These are phyloP conservation scores for Eriocheir sinensis DNA, from an alignment of 1,140 invertebrate genomes.

Conservation along the genomic window DNA sequence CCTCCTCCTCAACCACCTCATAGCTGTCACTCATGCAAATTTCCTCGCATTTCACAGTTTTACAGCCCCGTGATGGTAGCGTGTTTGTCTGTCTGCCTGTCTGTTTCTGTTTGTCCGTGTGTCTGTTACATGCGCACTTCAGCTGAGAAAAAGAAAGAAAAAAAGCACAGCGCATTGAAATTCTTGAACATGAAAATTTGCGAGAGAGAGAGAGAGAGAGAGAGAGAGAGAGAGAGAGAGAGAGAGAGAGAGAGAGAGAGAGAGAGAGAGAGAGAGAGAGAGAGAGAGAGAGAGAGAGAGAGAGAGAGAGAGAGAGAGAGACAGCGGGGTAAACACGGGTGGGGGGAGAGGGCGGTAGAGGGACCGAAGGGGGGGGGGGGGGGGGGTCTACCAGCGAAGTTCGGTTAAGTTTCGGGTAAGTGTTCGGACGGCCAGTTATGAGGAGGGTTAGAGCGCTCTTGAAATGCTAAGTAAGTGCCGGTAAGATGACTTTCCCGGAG, in stretches of 20 bases:
- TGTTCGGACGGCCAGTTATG: neutral
- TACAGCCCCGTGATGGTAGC: neutral
- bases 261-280: neutral
- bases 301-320: neutral
- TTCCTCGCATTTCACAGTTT: neutral
- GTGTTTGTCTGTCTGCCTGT: too few species aligned
- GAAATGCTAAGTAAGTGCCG: neutral
- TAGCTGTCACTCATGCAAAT: neutral
- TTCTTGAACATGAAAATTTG: too few species aligned
- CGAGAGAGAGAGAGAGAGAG: neutral
- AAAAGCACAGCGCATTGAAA: too few species aligned
- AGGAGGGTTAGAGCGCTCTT: neutral
- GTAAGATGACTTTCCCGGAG: neutral
- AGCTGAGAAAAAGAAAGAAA: neutral
- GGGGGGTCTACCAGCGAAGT: neutral
- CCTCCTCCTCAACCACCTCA: neutral
- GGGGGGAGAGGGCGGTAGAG: neutral
- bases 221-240: neutral
- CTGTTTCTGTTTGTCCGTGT: too few species aligned
- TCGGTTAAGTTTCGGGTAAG: neutral
- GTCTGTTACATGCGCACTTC: too few species aligned
- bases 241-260: neutral
- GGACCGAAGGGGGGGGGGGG: neutral
- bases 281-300: slow-evolving; percentile 7
- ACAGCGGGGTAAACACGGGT: neutral